phyloP scores from a whole-genome alignment of 2,888 invertebrate species.

The Drosophila nigritarsus region DNA sequence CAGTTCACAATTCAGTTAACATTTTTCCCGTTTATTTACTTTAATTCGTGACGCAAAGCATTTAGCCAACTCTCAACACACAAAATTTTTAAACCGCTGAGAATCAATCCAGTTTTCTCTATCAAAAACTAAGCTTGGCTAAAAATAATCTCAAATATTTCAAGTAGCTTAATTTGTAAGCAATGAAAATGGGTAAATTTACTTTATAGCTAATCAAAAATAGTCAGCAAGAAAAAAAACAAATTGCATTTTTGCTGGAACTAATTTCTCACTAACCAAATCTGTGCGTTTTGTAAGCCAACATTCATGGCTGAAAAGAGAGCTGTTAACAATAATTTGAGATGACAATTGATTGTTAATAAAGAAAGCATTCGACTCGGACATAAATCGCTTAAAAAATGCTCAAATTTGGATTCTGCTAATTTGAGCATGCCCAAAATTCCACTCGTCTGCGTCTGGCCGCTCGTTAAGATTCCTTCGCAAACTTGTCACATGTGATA shows the following conservation, averaged over 20 bases:
- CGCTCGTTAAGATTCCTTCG: not conserved
- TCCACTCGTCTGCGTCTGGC: not conserved
- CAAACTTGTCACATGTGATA: slow-evolving; percentile 9
- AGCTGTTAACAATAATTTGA: not conserved
- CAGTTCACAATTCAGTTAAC: not conserved
- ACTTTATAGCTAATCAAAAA: not conserved
- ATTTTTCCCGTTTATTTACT: not conserved
- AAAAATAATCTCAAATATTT: not conserved
- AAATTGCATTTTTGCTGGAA: no score
- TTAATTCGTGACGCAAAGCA: not conserved
- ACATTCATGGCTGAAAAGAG: not conserved
- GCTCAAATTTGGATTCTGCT: not conserved
- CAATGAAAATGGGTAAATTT: no score
- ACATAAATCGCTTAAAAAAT: not conserved
- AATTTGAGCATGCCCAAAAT: not conserved
- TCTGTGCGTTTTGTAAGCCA: not conserved
- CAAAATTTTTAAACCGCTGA: not conserved
- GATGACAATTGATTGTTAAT: not conserved
- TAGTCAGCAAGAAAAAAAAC: no score
- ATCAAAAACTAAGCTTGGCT: not conserved
- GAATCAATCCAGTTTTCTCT: not conserved
- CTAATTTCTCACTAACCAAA: no score
- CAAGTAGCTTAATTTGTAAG: not conserved
- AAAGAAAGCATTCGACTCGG: not conserved
- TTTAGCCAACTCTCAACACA: not conserved